Percentiles rank a stretch among this genome's conserved stretches.
Evolutionary conservation across 1,140 invertebrate genomes (phyloP).

Genomic region (Amyelois transitella): DNA sequence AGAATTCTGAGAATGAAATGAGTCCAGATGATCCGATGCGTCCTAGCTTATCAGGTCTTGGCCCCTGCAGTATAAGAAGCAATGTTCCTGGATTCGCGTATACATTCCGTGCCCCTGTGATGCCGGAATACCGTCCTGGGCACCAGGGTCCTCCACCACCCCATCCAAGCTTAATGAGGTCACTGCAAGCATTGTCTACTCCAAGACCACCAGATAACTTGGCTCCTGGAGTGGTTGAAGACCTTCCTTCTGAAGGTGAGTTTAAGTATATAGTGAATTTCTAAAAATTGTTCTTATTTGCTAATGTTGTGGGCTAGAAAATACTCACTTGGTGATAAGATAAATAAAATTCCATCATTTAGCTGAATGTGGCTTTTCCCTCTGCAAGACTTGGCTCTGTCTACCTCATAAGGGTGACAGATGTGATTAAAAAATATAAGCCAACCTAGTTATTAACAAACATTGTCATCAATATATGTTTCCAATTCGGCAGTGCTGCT

Average conservation of each 20-base stretch:
- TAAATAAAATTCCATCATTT: too few species aligned
- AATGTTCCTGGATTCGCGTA: background rate
- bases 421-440: too few species aligned
- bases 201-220: constrained; percentile 57
- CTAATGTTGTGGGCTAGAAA: too few species aligned
- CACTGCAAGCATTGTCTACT: constrained; percentile 52
- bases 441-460: too few species aligned
- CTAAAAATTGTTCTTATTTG: too few species aligned
- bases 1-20: constrained; percentile 53
- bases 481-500: constrained; percentile 81
- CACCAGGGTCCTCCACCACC: constrained; percentile 45
- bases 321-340: too few species aligned
- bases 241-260: constrained; percentile 61
- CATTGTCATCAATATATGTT: too few species aligned
- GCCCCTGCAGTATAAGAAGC: background rate
- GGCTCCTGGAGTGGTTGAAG: constrained; percentile 54
- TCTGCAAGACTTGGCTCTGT: too few species aligned
- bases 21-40: constrained; percentile 56
- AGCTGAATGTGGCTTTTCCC: too few species aligned
- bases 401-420: too few species aligned
- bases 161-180: constrained; percentile 32
- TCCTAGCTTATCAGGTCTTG: background rate
- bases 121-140: constrained; percentile 1
- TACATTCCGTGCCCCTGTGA: background rate
- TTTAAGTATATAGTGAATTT: constrained; percentile 8